Evolutionary conservation across 2,888 invertebrate species (phyloP).

Genomic region (Cryptus viduatorius): DNA sequence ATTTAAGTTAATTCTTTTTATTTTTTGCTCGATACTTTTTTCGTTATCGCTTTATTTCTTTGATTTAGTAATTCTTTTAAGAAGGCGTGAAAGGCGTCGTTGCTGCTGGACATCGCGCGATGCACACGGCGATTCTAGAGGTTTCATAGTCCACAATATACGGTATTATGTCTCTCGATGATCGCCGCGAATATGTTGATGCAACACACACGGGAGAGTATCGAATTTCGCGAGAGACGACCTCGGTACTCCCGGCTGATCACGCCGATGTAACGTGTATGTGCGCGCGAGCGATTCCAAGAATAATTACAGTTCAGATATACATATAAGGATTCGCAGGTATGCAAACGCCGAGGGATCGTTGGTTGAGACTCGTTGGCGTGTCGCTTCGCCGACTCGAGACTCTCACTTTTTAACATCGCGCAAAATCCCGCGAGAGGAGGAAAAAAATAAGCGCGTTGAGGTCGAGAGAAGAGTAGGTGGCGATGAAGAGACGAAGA

Average conservation of each 20-base stretch:
- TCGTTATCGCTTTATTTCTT: too few species aligned
- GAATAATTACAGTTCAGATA: slow-evolving; percentile 40
- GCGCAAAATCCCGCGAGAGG: background rate
- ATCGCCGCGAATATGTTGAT: slow-evolving; percentile 2
- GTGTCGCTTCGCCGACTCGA: slow-evolving; percentile 13
- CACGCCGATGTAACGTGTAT: slow-evolving; percentile 28
- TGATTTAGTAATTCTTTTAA: background rate
- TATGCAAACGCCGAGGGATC: slow-evolving; percentile 18
- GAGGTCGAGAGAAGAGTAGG: slow-evolving; percentile 22
- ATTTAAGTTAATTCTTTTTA: too few species aligned
- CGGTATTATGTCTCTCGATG: background rate
- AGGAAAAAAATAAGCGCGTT: slow-evolving; percentile 6
- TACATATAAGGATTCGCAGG: slow-evolving; percentile 26
- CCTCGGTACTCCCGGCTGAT: slow-evolving; percentile 45
- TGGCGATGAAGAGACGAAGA: slow-evolving; percentile 8
- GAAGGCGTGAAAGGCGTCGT: background rate
- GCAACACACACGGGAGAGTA: slow-evolving; percentile 34
- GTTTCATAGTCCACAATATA: background rate
- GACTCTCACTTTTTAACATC: slow-evolving; percentile 49
- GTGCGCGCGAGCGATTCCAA: background rate
- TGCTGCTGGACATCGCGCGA: background rate
- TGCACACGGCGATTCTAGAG: background rate
- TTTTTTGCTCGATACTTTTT: too few species aligned
- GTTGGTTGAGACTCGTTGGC: slow-evolving; percentile 14
- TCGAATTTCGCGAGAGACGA: slow-evolving; percentile 50